Evolutionary conservation across 2,797 vertebrate species (phyloP), one percentile per base, ranked within the genome.

Genomic region (Enteromius argenteus): DNA sequence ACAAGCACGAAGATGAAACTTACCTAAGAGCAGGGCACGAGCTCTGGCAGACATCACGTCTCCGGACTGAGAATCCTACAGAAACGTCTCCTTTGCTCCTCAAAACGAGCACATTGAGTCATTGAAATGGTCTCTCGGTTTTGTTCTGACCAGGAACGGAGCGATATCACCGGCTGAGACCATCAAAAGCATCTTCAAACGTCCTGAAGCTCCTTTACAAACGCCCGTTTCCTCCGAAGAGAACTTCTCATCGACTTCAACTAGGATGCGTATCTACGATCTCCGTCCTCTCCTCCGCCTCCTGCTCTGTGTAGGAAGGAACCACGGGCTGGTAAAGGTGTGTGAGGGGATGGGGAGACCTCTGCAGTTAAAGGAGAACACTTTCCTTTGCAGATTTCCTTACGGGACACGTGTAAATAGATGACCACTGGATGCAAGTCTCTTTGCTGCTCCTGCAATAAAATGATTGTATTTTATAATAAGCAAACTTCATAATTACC

Each of bases 331-430:
- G 85, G 72, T 84, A 56, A 60, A 86, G 85, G 88, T 86, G 85
- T 85, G 86, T 46, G 69, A 84, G 72, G 90, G 84, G 82, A 84
- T 83, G 89, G 89, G 89, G 91, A 87, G 91, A 92, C 91, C 92
- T 89, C 91, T 91, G 89, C 88, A 91, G 93, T 89, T 88, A 72
- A 88, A 88, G 83, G 27, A 64, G 81, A 84, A 87, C 81, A 83
- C 79, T 83, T 68, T 79, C 76, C 58, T 78, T 69, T 79, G 67
- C 71, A 64, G 30, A 77, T 80, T 77, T 86, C 64, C 39, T 71
- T 60, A 73, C 66, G 66, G 89, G 84, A 90, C 81, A 21, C 23
- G 19, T 64, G 46, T 13, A 81, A 17, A 67, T 14, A 19, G 23
- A 42, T 53, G 44, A 27, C 27, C 49, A 9, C 23, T 69, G 51